Evolutionary conservation across 37 sponge, comb jelly and placozoan genomes (phyloP).

Genomic region (Diacarnus erythraeanus): DNA sequence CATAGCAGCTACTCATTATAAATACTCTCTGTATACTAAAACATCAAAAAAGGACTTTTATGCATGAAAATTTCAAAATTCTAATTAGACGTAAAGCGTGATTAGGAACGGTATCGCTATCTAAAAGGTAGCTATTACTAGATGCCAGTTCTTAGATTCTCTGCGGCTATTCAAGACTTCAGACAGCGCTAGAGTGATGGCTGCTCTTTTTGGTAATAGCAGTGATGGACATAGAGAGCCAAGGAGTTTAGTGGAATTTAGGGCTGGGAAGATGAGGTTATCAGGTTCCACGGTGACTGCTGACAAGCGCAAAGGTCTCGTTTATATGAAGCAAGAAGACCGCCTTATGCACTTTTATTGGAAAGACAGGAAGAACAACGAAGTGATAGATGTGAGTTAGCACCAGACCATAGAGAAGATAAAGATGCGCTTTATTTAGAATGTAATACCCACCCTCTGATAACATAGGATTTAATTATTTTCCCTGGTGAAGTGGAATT

Average conservation of each 20-base stretch:
- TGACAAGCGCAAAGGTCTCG: slow-evolving; percentile 86
- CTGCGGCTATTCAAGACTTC: too few relatives aligned
- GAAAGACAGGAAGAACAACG: slow-evolving; percentile 89
- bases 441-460: background rate
- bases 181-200: background rate
- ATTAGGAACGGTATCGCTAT: too few relatives aligned
- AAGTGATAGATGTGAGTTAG: slow-evolving; percentile 74
- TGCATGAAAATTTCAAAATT: background rate
- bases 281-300: slow-evolving; percentile 75
- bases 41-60: too few relatives aligned
- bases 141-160: too few relatives aligned
- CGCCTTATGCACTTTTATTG: slow-evolving; percentile 87
- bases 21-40: background rate
- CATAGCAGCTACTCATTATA: background rate
- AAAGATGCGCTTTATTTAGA: background rate
- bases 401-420: background rate
- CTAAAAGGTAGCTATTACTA: too few relatives aligned
- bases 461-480: slow-evolving; percentile 91
- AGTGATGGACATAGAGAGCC: slow-evolving; percentile 60
- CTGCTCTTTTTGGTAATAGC: slow-evolving; percentile 73
- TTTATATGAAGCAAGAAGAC: slow-evolving; percentile 82
- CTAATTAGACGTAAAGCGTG: too few relatives aligned
- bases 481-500: slow-evolving; percentile 94
- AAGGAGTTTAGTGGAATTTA: slow-evolving; percentile 89
- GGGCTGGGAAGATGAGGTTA: slow-evolving; percentile 93